These are phyloP conservation scores for Nerophis lumbriciformis DNA, from an alignment of 2,113 vertebrate species.

Conservation along the genomic window DNA sequence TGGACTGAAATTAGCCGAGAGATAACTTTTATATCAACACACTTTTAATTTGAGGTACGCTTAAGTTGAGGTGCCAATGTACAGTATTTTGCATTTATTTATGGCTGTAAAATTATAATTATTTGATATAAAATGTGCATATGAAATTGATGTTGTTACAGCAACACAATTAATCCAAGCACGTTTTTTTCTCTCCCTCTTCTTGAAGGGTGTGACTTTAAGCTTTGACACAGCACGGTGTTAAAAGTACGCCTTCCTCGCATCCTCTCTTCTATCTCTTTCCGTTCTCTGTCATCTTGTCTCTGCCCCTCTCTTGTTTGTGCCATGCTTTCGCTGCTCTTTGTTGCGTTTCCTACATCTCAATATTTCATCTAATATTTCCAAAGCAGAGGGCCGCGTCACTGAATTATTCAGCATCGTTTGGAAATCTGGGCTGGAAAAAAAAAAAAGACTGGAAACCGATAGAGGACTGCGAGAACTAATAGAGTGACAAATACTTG, in stretches of 20 bases:
- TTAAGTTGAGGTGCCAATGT: too few species aligned
- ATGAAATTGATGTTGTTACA: not conserved
- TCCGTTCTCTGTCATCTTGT: not conserved
- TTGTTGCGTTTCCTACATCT: slow-evolving; percentile 58
- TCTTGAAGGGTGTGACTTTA: not conserved
- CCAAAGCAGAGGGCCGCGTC: slow-evolving; percentile 41
- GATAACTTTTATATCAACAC: too few species aligned
- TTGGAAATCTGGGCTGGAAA: slow-evolving; percentile 45
- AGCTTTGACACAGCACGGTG: slow-evolving; percentile 11
- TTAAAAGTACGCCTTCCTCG: not conserved
- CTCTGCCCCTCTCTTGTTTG: slow-evolving; percentile 15
- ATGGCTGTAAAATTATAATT: too few species aligned
- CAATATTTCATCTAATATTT: slow-evolving; percentile 64
- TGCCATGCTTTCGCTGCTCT: slow-evolving; percentile 22
- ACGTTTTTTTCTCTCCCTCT: not conserved
- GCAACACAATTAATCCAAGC: not conserved
- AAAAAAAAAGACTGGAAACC: slow-evolving; percentile 16
- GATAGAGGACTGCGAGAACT: not conserved
- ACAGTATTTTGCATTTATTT: too few species aligned
- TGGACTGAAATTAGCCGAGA: too few species aligned
- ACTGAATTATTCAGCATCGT: slow-evolving; percentile 59
- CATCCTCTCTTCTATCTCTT: not conserved
- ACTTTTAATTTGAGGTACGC: too few species aligned
- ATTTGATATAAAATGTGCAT: too few species aligned
- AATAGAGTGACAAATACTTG: slow-evolving; percentile 18